A percentile compares a stretch with the other conserved stretches of the same genome.
Evolutionary conservation across 2,113 vertebrate species (phyloP).

Genomic region (Lipophrys pholis): DNA sequence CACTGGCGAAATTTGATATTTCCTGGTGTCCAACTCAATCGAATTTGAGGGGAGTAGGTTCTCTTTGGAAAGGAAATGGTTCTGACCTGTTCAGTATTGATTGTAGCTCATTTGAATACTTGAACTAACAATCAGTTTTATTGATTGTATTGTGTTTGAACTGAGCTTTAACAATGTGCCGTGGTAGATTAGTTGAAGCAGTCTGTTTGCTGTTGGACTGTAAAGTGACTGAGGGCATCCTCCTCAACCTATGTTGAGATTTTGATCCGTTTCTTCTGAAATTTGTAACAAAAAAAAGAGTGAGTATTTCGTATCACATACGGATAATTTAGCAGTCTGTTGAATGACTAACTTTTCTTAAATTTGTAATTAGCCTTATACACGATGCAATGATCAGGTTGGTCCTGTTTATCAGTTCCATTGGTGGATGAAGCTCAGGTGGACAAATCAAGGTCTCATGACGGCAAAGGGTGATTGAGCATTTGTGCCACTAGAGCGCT

Average conservation of each 20-base stretch:
- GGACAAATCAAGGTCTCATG: no score
- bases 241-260: not conserved
- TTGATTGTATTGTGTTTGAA: slow-evolving; percentile 4
- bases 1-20: no score
- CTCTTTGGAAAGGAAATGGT: not conserved
- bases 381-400: no score
- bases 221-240: not conserved
- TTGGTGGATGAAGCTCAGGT: no score
- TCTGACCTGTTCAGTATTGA: slow-evolving; percentile 14
- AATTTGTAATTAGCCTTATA: no score
- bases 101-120: not conserved
- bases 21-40: not conserved
- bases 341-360: no score
- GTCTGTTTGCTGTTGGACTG: not conserved
- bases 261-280: not conserved
- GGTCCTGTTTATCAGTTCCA: no score
- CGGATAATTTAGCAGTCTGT: no score
- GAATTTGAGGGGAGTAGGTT: not conserved
- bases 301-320: no score
- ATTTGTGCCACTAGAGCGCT: no score
- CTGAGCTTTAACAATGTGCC: not conserved
- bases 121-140: not conserved
- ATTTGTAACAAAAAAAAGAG: no score
- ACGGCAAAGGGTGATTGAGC: no score
- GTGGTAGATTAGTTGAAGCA: not conserved